Percentiles rank a stretch among this genome's conserved stretches.
phyloP scores from a whole-genome alignment of 1,140 invertebrate genomes.

The Drosophila persimilis region DNA sequence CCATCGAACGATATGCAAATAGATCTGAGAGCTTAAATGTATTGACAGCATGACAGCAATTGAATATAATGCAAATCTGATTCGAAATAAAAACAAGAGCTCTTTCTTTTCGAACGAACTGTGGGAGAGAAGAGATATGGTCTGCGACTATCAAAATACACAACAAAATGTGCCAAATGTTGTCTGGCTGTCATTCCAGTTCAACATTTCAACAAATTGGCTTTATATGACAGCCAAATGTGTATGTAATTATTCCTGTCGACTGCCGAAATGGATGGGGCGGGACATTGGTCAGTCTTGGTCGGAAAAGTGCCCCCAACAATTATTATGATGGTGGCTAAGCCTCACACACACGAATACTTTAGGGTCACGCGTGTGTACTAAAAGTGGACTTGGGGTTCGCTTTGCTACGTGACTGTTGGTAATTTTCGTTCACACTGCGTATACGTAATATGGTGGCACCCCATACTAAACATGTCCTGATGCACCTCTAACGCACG shows the following conservation, averaged over 20 bases:
- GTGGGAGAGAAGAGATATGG: not conserved
- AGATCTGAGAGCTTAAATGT: no score
- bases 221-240: slow-evolving; percentile 41
- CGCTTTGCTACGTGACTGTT: slow-evolving; percentile 40
- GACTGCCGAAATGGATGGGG: slow-evolving; percentile 41
- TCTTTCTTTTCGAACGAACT: slow-evolving; percentile 1
- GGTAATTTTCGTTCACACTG: slow-evolving; percentile 46
- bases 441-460: slow-evolving; percentile 58
- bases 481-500: slow-evolving; percentile 17
- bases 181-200: slow-evolving; percentile 21
- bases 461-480: slow-evolving; percentile 41
- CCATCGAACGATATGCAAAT: no score
- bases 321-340: slow-evolving; percentile 62
- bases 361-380: slow-evolving; percentile 35
- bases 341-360: slow-evolving; percentile 26
- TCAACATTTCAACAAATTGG: slow-evolving; percentile 55
- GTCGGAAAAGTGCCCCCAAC: slow-evolving; percentile 37
- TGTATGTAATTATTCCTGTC: slow-evolving; percentile 52
- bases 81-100: not conserved
- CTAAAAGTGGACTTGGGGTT: slow-evolving; percentile 45
- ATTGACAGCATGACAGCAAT: no score
- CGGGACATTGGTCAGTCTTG: slow-evolving; percentile 38
- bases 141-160: slow-evolving; percentile 1
- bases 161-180: slow-evolving; percentile 31
- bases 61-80: slow-evolving; percentile 12